Conservation (phyloP, 2,113 vertebrate genomes). For the Spheniscus mendiculus region DNA sequence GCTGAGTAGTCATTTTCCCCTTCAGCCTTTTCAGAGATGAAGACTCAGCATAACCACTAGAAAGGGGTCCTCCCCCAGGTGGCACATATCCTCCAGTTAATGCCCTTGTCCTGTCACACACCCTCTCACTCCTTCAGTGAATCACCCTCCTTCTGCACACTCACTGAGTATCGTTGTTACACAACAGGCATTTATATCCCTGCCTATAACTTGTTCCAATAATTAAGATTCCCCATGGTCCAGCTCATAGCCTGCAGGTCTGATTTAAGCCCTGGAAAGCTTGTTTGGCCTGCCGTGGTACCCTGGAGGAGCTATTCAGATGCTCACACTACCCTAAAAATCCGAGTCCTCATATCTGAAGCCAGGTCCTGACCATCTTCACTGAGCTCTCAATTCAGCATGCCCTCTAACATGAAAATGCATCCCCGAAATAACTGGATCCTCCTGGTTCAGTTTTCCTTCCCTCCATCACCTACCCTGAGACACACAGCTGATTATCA, state of each 20-base stretch:
- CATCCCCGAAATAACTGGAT: not conserved
- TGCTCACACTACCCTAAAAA: not conserved
- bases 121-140: not conserved
- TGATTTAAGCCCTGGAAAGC: not conserved
- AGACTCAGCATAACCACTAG: not conserved
- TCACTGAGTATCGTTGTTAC: not conserved
- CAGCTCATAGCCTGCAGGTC: constrained; percentile 42
- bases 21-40: not conserved
- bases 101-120: not conserved
- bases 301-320: not conserved
- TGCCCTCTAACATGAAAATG: not conserved
- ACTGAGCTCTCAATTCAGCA: not conserved
- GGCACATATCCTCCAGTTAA: not conserved
- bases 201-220: not conserved
- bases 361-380: not conserved
- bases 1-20: not conserved
- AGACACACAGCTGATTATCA: not conserved
- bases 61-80: constrained; percentile 15
- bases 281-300: not conserved
- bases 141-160: not conserved
- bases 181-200: not conserved
- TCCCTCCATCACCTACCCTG: not conserved
- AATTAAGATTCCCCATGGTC: not conserved
- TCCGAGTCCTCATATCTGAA: not conserved
- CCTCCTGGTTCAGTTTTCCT: not conserved